phyloP scores from a whole-genome alignment of 2,113 vertebrate genomes.

The Gymnorhina tibicen region DNA sequence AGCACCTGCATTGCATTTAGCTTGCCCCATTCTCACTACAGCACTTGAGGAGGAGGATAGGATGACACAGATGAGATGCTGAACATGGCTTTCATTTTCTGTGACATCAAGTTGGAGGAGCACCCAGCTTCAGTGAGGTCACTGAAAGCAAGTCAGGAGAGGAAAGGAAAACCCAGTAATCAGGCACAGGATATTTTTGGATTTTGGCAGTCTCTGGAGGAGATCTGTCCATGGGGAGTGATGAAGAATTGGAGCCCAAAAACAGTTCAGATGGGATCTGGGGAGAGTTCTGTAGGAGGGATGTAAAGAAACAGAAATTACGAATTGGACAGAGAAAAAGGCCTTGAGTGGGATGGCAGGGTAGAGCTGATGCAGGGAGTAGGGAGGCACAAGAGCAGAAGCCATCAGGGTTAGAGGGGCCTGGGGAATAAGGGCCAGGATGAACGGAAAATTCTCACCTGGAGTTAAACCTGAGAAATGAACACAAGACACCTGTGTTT shows the following conservation, averaged over 20 bases:
- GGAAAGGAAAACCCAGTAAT: neutral
- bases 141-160: neutral
- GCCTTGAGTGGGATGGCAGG: neutral
- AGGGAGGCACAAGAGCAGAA: neutral
- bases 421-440: neutral
- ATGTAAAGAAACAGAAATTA: neutral
- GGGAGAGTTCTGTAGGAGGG: neutral
- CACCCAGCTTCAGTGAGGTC: neutral
- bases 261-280: neutral
- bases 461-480: neutral
- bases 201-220: neutral
- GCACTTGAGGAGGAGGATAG: neutral
- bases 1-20: neutral
- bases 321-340: neutral
- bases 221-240: accelerated
- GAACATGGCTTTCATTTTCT: neutral
- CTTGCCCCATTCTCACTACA: neutral
- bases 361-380: neutral
- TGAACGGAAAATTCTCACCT: neutral
- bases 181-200: neutral
- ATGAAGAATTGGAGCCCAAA: neutral
- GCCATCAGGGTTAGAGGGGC: neutral
- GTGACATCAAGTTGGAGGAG: neutral
- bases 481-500: neutral
- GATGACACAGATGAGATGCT: neutral